Evolutionary conservation across 37 sponge, comb jelly and placozoan species (phyloP).

Genomic region (Halisarca cf. caerulea): DNA sequence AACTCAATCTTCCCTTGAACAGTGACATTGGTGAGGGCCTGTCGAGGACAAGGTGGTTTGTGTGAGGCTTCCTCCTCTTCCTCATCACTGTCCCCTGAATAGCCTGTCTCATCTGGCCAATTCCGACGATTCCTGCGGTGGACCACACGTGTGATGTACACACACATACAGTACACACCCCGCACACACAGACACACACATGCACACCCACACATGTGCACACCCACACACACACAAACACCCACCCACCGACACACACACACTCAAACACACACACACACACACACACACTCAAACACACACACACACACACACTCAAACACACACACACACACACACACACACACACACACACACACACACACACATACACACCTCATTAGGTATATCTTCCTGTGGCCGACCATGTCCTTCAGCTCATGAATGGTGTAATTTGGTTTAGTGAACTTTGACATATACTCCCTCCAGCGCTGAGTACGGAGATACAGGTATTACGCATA

Average conservation of each 20-base stretch:
- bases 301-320: constrained; percentile 57
- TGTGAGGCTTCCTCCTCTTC: constrained; percentile 20
- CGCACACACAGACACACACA: background rate
- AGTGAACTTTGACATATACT: constrained; percentile 13
- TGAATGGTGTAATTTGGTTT: background rate
- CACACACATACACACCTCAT: constrained; percentile 38
- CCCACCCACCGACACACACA: constrained; percentile 58
- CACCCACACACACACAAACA: constrained; percentile 55
- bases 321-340: constrained; percentile 65
- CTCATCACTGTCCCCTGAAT: background rate
- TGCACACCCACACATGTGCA: constrained; percentile 40
- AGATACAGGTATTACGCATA: too few relatives aligned
- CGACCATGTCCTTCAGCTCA: background rate
- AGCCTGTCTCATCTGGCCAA: constrained; percentile 14
- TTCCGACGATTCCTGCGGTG: constrained; percentile 42
- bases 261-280: constrained; percentile 60
- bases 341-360: constrained; percentile 50
- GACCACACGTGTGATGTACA: background rate
- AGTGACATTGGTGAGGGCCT: constrained; percentile 39
- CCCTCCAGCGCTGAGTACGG: constrained; percentile 1
- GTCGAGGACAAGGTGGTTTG: constrained; percentile 1
- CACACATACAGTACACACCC: background rate
- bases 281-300: constrained; percentile 54
- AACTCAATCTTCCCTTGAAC: constrained; percentile 73
- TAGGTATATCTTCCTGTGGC: constrained; percentile 16